These are phyloP conservation scores for Panorpa germanica DNA, from an alignment of 2,888 invertebrate species.

Conservation along the genomic window DNA sequence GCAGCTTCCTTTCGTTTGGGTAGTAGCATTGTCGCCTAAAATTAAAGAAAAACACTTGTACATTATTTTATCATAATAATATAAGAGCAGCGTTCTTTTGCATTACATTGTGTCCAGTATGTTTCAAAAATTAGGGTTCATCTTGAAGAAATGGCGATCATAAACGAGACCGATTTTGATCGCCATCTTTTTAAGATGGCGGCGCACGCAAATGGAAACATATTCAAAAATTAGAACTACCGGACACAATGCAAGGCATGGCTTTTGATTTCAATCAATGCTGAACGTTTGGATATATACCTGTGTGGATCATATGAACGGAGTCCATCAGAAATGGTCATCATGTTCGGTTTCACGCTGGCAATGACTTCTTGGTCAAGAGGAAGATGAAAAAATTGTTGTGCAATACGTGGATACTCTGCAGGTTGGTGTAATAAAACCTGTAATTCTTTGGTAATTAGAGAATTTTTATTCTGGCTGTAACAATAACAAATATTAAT, in stretches of 20 bases:
- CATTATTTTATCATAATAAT: too few relatives aligned
- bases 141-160: too few relatives aligned
- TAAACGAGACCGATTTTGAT: background rate
- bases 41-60: too few relatives aligned
- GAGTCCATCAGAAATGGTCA: conserved; percentile 15
- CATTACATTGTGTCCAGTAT: too few relatives aligned
- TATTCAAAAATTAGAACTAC: background rate
- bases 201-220: background rate
- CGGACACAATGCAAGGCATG: too few relatives aligned
- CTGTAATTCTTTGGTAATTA: too few relatives aligned
- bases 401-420: conserved; percentile 16
- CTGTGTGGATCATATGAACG: conserved; percentile 13
- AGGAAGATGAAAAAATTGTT: conserved; percentile 15
- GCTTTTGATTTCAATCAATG: background rate
- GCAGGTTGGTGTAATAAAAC: conserved; percentile 18
- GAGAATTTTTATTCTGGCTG: too few relatives aligned
- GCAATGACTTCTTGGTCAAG: conserved; percentile 14
- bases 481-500: too few relatives aligned
- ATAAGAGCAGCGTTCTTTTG: too few relatives aligned
- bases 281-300: conserved; percentile 6
- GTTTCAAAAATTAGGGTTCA: too few relatives aligned
- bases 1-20: too few relatives aligned
- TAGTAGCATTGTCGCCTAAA: too few relatives aligned
- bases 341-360: conserved; percentile 14
- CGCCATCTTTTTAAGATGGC: background rate